Evolutionary conservation across 2,797 vertebrate species (phyloP), one percentile per base, ranked within the genome.

Genomic region (Semaprochilodus insignis): DNA sequence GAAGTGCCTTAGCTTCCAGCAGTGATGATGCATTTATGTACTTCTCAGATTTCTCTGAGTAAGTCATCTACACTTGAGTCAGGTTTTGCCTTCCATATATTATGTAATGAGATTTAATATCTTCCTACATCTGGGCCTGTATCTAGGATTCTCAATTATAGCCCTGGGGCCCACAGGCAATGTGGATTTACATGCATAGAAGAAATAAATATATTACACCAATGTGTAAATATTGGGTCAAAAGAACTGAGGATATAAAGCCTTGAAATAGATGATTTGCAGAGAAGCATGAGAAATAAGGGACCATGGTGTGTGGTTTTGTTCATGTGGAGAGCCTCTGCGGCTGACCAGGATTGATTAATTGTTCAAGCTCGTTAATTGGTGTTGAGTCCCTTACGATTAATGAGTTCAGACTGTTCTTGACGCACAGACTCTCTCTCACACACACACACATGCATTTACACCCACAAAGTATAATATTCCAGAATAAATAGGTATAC

Each of bases 371-470:
- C 51, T 77, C 52, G 62, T 73, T 81, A 59, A 80, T 52, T 81
- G 66, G 74, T 78, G 71, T 75, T 55, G 63, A 78, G 65, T 74
- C 74, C 40, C 57, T 54, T 59, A 62, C 67, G 34, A 77, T 69
- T 79, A 79, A 81, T 40, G 65, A 81, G 27, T 23, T 19, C 55
- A 71, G 73, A 59, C 72, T 55, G 55, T 17, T 77, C 55, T 74
- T 83, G 71, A 70, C 36, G 54, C 55, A 59, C 51, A 70, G 6
- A 40, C 48, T 54, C 14, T 55, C 77, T 69, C 52, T 57, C 62
- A 36, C 52, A 15, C 63, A 54, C 66, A 67, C 34, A 66, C 14
- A n/a, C 23, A 55, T 65, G 48, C 15, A 60, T 27, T 62, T 51
- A 65, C 54, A 51, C 25, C 27, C 19, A n/a, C 16, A 63, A 25